Conservation (phyloP, 1,140 invertebrate species). For the Wasmannia auropunctata region DNA sequence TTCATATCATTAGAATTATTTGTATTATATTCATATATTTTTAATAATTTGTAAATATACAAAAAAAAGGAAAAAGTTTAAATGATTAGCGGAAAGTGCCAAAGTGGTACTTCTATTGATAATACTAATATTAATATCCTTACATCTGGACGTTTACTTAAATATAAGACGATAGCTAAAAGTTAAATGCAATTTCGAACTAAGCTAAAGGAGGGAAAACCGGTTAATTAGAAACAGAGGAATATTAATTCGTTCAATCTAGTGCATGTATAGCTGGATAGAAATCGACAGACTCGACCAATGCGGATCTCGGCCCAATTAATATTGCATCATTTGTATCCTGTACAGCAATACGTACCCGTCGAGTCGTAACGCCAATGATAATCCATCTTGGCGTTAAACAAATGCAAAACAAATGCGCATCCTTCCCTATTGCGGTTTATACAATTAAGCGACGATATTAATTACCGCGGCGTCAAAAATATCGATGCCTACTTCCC, state of each 20-base stretch:
- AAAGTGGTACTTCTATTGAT: no score
- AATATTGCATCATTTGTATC: slow-evolving; percentile 75
- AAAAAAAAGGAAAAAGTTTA: no score
- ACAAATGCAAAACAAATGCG: slow-evolving; percentile 28
- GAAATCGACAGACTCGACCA: slow-evolving; percentile 59
- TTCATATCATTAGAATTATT: no score
- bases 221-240: background rate
- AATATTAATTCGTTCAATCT: slow-evolving; percentile 33
- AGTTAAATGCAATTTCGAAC: background rate
- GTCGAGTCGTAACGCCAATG: slow-evolving; percentile 25
- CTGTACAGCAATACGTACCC: background rate
- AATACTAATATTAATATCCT: background rate
- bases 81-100: no score
- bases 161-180: background rate
- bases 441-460: slow-evolving; percentile 33
- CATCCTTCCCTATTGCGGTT: slow-evolving; percentile 2
- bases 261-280: slow-evolving; percentile 11
- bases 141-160: background rate
- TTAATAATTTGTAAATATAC: no score
- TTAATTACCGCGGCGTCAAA: slow-evolving; percentile 27
- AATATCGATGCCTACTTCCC: slow-evolving; percentile 25
- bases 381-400: slow-evolving; percentile 20
- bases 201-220: background rate
- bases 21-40: no score
- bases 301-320: slow-evolving; percentile 74